Evolutionary conservation across 1,140 invertebrate genomes (phyloP).

Genomic region (Drosophila sechellia): DNA sequence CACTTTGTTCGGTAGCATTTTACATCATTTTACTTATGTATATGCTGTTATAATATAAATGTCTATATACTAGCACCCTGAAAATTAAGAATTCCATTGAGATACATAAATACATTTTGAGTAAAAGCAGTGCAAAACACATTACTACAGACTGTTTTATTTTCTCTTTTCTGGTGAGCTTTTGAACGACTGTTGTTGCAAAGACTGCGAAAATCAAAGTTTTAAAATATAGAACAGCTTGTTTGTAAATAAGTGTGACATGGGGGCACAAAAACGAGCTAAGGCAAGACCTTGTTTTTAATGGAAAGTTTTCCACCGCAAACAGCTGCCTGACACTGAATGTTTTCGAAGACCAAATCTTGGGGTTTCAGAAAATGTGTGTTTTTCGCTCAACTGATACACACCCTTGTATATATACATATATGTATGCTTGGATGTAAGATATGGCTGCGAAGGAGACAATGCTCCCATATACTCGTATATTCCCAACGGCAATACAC

Average conservation of each 20-base stretch:
- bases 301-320: slow-evolving; percentile 47
- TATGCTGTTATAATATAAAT: slow-evolving; percentile 33
- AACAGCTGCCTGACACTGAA: slow-evolving; percentile 33
- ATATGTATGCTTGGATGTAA: background rate
- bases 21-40: background rate
- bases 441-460: background rate
- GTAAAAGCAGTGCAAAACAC: slow-evolving; percentile 27
- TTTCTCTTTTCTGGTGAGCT: slow-evolving; percentile 22
- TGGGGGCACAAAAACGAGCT: slow-evolving; percentile 11
- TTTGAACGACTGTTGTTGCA: slow-evolving; percentile 21
- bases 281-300: slow-evolving; percentile 39
- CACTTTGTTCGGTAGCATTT: slow-evolving; percentile 18
- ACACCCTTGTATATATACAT: no score
- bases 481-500: background rate
- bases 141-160: slow-evolving; percentile 32
- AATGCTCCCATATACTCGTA: background rate
- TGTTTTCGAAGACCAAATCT: slow-evolving; percentile 32
- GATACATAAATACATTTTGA: slow-evolving; percentile 45
- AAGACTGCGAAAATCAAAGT: slow-evolving; percentile 11
- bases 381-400: background rate
- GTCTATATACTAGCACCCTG: slow-evolving; percentile 12
- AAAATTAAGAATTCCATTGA: slow-evolving; percentile 33
- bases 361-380: slow-evolving; percentile 3
- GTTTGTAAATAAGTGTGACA: slow-evolving; percentile 35
- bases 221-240: slow-evolving; percentile 34